A percentile compares a stretch with the other conserved stretches of the same genome.
Conservation (phyloP, 2,888 invertebrate species). For the Abrostola tripartita region DNA sequence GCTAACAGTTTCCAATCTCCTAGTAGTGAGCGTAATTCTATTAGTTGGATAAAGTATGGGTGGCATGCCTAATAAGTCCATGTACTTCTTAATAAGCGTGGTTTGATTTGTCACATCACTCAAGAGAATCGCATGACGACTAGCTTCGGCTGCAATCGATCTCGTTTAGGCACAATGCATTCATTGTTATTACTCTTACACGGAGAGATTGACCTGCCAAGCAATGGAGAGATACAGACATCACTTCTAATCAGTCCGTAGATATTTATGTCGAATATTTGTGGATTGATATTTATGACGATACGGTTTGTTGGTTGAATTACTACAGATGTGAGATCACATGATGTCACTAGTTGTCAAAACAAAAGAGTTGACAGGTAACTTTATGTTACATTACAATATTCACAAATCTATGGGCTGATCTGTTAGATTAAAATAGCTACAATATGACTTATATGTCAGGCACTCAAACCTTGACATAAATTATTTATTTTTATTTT, state of each 20-base stretch:
- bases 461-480: too few species aligned
- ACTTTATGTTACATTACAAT: too few species aligned
- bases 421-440: too few species aligned
- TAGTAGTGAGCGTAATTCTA: conserved; percentile 11
- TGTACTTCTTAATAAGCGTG: conserved; percentile 25
- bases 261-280: neutral
- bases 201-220: conserved; percentile 16
- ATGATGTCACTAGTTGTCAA: neutral
- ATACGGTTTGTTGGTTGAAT: neutral
- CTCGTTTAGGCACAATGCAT: conserved; percentile 24
- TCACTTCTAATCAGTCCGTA: conserved; percentile 6
- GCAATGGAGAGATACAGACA: conserved; percentile 1
- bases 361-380: too few species aligned
- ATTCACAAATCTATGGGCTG: too few species aligned
- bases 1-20: conserved; percentile 27
- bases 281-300: neutral
- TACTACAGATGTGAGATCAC: neutral
- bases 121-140: conserved; percentile 22
- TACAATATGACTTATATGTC: too few species aligned
- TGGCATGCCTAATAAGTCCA: conserved; percentile 10
- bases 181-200: conserved; percentile 19
- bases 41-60: conserved; percentile 21
- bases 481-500: too few species aligned
- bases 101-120: conserved; percentile 21
- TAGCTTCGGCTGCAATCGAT: conserved; percentile 25